These are phyloP conservation scores for Cranoglanis bouderius DNA, from an alignment of 2,113 vertebrate species.

Conservation along the genomic window DNA sequence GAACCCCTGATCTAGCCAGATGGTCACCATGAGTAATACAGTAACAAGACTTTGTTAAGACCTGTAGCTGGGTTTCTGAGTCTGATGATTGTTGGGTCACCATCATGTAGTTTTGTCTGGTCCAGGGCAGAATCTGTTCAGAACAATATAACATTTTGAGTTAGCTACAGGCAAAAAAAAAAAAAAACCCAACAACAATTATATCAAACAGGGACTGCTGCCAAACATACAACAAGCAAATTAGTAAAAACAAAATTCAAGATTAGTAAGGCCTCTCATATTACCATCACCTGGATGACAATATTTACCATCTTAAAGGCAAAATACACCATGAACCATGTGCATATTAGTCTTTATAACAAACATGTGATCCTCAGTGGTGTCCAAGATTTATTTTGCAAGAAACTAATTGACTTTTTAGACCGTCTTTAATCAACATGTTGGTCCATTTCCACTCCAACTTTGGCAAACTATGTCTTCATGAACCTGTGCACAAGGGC, in stretches of 20 bases:
- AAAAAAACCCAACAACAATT: background rate
- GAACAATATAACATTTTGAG: background rate
- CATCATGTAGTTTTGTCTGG: constrained; percentile 38
- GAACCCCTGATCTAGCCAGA: background rate
- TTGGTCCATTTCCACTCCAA: background rate
- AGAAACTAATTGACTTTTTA: background rate
- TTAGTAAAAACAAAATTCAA: background rate
- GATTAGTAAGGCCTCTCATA: background rate
- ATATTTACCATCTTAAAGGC: background rate
- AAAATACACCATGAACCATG: background rate
- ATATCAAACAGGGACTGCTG: background rate
- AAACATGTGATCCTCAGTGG: background rate
- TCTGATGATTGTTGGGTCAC: constrained; percentile 69
- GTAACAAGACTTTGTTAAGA: constrained; percentile 25
- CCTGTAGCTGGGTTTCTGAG: constrained; percentile 75
- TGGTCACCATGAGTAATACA: background rate
- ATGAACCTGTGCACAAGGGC: background rate
- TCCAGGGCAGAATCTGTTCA: constrained; percentile 67
- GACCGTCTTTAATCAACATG: background rate
- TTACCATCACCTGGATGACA: background rate
- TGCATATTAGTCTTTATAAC: background rate
- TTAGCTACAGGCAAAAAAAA: background rate
- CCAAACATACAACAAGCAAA: background rate
- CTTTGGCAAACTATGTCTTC: background rate
- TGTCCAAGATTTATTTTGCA: background rate